Base-by-base conservation (phyloP, 1,140 invertebrate genomes). In the Thalassaphorura encarpata region DNA sequence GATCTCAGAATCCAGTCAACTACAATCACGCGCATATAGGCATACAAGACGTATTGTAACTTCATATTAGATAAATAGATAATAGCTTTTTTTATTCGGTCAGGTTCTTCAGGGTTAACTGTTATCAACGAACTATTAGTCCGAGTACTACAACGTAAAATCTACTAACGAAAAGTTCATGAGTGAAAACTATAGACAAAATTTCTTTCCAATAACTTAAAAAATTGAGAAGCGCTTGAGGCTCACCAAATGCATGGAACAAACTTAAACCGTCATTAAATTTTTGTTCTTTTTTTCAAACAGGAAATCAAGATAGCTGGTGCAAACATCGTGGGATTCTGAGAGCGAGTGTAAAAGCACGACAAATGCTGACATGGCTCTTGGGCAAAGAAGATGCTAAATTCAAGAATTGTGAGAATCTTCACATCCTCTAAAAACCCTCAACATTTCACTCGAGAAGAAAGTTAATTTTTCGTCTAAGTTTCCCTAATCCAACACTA, bases 351-450 rank as follows among this genome's bases (percentile, higher is more conserved):
- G 87, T 89, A 83, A 89, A 89, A 69, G 87, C 87, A 0, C 74
- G 86, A 40, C 86, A 89, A 70, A 86, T 89, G 83, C 77, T 91
- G 53, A 89, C 87, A 13, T 89, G 86, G 85, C 80, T 91, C 21
- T 84, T 91, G 69, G 86, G 87, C 40, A 89, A 89, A 67, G 86
- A 89, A 69, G 86, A 89, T 71, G 82, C 85, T 40, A 89, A 89
- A 72, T 88, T 89, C 72, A 89, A 89, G 72, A 87, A 89, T 71
- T 90, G 87, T 75, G 87, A 89, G 75, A 89, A 90, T 66, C 75
- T 90, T 36, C 82, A 89, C 67, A 84, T 88, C 62, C 77, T 89
- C 64, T 86, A 81, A 80, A 69, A 59, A 50, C 31, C n/a, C 11
- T 11, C 42, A 23, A 45, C 42, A 8, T 45, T 45, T 16, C 15